phyloP scores from a whole-genome alignment of 2,888 invertebrate species.

The Acleris laterana region DNA sequence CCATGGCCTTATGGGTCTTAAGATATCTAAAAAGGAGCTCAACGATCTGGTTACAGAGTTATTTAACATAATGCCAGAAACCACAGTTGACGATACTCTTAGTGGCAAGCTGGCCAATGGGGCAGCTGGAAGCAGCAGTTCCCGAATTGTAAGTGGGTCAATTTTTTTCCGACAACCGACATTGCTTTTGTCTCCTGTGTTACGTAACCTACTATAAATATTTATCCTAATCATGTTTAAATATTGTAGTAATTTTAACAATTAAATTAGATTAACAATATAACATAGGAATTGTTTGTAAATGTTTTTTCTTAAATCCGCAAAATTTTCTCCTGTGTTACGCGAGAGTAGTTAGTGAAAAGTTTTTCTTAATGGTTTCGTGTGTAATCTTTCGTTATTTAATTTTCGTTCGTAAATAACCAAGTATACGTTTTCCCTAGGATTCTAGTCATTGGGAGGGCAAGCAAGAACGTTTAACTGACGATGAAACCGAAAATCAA shows the following conservation, averaged over 20 bases:
- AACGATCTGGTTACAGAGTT: constrained; percentile 92
- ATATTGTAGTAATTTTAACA: background rate
- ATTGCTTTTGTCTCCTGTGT: too few relatives aligned
- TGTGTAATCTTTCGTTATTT: too few relatives aligned
- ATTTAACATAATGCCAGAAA: constrained; percentile 87
- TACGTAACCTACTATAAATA: too few relatives aligned
- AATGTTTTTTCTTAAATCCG: too few relatives aligned
- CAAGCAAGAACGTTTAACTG: constrained; percentile 64
- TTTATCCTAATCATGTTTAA: background rate
- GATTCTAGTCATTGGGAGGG: constrained; percentile 57
- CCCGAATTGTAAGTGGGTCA: constrained; percentile 1
- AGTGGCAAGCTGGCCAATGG: constrained; percentile 14
- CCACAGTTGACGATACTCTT: constrained; percentile 10
- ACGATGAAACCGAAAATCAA: constrained; percentile 53
- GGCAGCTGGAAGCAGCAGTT: background rate
- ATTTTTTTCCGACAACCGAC: too few relatives aligned
- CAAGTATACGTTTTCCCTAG: constrained; percentile 19
- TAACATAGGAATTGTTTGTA: too few relatives aligned
- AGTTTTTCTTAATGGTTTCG: too few relatives aligned
- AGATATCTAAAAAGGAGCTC: constrained; percentile 93
- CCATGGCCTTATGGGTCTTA: constrained; percentile 83
- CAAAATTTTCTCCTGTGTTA: too few relatives aligned
- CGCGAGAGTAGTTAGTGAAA: too few relatives aligned
- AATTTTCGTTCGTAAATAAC: background rate
- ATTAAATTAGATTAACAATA: background rate